phyloP scores from a whole-genome alignment of 2,888 invertebrate genomes.

The Tetropium fuscum region DNA sequence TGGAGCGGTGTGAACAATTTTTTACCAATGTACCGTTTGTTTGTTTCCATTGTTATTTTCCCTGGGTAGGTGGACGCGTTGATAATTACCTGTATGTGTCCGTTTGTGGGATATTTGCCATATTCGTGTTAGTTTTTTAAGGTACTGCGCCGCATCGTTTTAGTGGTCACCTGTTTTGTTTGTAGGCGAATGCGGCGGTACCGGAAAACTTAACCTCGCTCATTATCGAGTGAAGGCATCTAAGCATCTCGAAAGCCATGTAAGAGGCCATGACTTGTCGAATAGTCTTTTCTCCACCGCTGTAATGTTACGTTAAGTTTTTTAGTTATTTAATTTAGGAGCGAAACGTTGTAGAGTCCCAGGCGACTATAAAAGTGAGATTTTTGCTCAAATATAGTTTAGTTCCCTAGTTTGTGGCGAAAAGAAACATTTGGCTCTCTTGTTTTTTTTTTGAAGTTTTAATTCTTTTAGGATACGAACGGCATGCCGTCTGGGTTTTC shows the following conservation, averaged over 20 bases:
- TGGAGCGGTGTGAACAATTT: constrained; percentile 21
- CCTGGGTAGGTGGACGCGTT: constrained; percentile 10
- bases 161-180: background rate
- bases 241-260: too few species aligned
- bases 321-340: constrained; percentile 10
- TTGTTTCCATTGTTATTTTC: constrained; percentile 26
- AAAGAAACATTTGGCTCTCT: constrained; percentile 30
- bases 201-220: too few species aligned
- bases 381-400: constrained; percentile 35
- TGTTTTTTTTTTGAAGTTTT: constrained; percentile 18
- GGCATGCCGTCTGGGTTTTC: background rate
- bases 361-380: constrained; percentile 26
- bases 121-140: background rate
- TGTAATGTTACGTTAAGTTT: background rate
- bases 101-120: constrained; percentile 17
- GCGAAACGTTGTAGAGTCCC: constrained; percentile 13
- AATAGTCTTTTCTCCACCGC: background rate
- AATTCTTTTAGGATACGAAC: constrained; percentile 13
- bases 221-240: too few species aligned
- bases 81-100: background rate
- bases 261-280: too few species aligned
- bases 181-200: background rate
- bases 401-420: constrained; percentile 4
- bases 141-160: background rate
- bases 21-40: constrained; percentile 29